Percentiles rank a stretch among this genome's conserved stretches.
These are phyloP conservation scores for Euwallacea similis DNA, from an alignment of 1,140 invertebrate species.

Conservation along the genomic window DNA sequence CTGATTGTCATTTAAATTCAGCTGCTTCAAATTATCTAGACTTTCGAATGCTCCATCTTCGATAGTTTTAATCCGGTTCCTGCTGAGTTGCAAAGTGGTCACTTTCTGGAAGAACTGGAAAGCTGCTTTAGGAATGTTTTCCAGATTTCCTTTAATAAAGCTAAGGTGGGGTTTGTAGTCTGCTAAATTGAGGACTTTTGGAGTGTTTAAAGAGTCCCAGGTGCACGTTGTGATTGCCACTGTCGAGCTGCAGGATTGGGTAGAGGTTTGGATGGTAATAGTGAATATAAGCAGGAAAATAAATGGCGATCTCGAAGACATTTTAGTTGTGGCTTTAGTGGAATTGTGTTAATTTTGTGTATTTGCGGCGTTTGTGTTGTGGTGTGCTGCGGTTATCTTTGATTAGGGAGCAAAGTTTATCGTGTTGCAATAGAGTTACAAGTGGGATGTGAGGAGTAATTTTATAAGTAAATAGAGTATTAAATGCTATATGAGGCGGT, in stretches of 20 bases:
- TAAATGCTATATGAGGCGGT: no score
- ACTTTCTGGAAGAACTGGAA: slow-evolving; percentile 30
- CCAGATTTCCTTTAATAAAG: slow-evolving; percentile 12
- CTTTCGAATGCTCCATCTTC: slow-evolving; percentile 31
- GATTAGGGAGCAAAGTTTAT: no score
- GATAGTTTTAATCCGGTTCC: slow-evolving; percentile 32
- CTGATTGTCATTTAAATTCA: slow-evolving; percentile 39
- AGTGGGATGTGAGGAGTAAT: no score
- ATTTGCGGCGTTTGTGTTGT: no score
- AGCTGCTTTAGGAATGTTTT: slow-evolving; percentile 14
- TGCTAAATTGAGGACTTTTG: slow-evolving; percentile 17
- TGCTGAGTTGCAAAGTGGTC: slow-evolving; percentile 25
- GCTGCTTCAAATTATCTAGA: slow-evolving; percentile 24
- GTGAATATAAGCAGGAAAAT: neutral
- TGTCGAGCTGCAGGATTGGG: slow-evolving; percentile 23
- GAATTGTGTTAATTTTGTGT: no score
- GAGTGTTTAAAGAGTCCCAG: slow-evolving; percentile 14
- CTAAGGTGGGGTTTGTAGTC: slow-evolving; percentile 32
- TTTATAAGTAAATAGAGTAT: no score
- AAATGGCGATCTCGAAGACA: no score
- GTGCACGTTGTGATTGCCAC: slow-evolving; percentile 31
- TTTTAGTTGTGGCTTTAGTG: no score
- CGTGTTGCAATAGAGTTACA: no score
- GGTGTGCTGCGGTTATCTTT: no score
- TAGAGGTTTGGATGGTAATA: neutral